Conservation (phyloP, 2,113 vertebrate species). For the Varanus salvator region DNA sequence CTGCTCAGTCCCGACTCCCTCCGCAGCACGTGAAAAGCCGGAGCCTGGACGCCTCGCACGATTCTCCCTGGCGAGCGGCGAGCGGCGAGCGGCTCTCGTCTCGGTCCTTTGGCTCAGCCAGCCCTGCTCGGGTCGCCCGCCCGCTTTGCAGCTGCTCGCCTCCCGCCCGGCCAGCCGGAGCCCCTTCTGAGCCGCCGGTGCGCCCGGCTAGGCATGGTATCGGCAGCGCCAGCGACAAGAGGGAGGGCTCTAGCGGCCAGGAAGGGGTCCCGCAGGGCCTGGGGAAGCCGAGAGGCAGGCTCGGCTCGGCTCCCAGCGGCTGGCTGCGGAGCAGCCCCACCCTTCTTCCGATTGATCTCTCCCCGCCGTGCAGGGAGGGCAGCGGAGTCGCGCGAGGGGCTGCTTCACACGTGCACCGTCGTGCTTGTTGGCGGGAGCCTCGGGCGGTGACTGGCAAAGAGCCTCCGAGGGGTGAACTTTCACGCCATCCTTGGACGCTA, state of each 20-base stretch:
- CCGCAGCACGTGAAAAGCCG: not conserved
- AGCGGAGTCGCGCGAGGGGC: not conserved
- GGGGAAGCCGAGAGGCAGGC: not conserved
- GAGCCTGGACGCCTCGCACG: not conserved
- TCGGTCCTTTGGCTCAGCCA: not conserved
- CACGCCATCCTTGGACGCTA: too few relatives aligned
- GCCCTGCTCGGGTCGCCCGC: not conserved
- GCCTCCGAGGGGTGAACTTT: not conserved
- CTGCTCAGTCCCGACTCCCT: not conserved
- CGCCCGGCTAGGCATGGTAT: not conserved
- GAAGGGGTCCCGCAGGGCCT: constrained; percentile 13
- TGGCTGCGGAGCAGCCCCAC: not conserved
- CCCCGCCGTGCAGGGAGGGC: not conserved
- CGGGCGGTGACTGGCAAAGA: not conserved
- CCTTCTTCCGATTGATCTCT: not conserved
- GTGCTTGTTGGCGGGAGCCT: too few relatives aligned
- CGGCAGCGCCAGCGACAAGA: not conserved
- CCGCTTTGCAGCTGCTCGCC: not conserved
- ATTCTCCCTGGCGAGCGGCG: too few relatives aligned
- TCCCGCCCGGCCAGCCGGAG: not conserved
- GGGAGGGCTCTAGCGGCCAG: constrained; percentile 26
- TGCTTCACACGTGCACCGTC: not conserved
- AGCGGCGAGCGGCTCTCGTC: not conserved
- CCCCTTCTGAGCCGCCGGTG: not conserved
- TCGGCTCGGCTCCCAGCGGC: not conserved